Conservation (phyloP, 1,140 invertebrate species). For the Nymphalis io region DNA sequence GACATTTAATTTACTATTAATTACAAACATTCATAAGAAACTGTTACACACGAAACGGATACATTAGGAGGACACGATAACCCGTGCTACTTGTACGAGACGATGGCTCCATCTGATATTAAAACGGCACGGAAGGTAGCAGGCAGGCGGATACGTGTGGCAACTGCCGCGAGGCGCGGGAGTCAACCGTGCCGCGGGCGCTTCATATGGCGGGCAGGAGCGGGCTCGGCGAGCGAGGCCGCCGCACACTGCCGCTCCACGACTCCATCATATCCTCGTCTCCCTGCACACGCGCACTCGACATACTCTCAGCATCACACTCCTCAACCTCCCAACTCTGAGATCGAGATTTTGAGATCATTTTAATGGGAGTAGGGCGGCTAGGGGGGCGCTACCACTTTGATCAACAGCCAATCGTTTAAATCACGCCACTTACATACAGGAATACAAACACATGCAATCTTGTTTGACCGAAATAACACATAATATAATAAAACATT, state of each 20-base stretch:
- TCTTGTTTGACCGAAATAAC: slow-evolving; percentile 9
- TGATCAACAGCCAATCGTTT: slow-evolving; percentile 27
- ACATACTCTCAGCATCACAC: slow-evolving; percentile 79
- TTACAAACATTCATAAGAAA: slow-evolving; percentile 33
- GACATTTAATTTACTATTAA: slow-evolving; percentile 10
- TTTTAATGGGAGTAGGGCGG: slow-evolving; percentile 47
- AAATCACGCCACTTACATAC: slow-evolving; percentile 23
- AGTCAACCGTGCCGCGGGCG: slow-evolving; percentile 10
- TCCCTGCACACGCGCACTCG: slow-evolving; percentile 79
- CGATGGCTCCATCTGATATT: slow-evolving; percentile 21
- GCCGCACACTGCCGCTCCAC: slow-evolving; percentile 66
- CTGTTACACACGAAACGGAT: slow-evolving; percentile 15
- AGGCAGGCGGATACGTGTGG: slow-evolving; percentile 49
- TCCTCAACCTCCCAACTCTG: slow-evolving; percentile 78
- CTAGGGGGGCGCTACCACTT: slow-evolving; percentile 33
- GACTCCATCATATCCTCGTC: slow-evolving; percentile 79
- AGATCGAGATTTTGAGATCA: slow-evolving; percentile 75
- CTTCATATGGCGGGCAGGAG: slow-evolving; percentile 66
- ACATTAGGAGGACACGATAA: slow-evolving; percentile 14
- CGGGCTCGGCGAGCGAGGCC: slow-evolving; percentile 69
- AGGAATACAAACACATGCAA: slow-evolving; percentile 22
- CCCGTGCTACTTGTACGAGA: slow-evolving; percentile 3
- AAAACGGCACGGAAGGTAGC: slow-evolving; percentile 41
- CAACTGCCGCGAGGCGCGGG: slow-evolving; percentile 20
- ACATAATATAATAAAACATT: background rate